These are phyloP conservation scores for Anastatus disparis DNA, from an alignment of 1,140 invertebrate genomes.

Conservation along the genomic window DNA sequence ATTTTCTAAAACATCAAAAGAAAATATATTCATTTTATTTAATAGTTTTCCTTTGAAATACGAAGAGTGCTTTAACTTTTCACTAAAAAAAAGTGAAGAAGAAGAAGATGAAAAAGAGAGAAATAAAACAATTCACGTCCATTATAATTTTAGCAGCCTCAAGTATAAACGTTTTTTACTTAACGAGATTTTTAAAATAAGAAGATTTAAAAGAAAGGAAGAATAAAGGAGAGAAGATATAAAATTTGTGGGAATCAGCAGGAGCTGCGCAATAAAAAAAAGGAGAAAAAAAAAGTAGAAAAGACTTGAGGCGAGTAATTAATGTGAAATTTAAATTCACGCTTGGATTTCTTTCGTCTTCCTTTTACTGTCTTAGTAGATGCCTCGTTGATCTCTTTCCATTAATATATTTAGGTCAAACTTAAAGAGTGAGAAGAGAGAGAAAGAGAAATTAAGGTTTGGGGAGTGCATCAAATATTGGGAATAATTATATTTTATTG, in stretches of 20 bases:
- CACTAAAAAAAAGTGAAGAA: no score
- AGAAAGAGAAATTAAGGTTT: no score
- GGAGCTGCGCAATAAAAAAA: background rate
- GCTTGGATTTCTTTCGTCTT: constrained; percentile 41
- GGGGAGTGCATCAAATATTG: no score
- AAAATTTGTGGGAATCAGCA: background rate
- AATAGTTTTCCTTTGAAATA: no score
- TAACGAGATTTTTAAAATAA: constrained; percentile 30
- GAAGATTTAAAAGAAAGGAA: constrained; percentile 22
- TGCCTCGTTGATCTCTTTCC: constrained; percentile 42
- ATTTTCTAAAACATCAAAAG: no score
- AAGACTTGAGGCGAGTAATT: constrained; percentile 40
- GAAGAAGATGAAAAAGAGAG: no score
- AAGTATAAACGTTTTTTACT: background rate
- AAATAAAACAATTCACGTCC: no score
- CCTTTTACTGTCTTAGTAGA: constrained; percentile 58
- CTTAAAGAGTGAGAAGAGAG: constrained; percentile 45
- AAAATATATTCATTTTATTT: no score
- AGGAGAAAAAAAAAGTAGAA: background rate
- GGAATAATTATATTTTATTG: no score
- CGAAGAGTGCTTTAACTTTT: no score
- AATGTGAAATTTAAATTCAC: constrained; percentile 42
- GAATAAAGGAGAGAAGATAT: background rate
- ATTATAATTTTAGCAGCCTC: background rate
- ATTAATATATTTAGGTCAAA: constrained; percentile 60